Percentiles rank a stretch among this genome's conserved stretches.
These are phyloP conservation scores for Caenorhabditis parvicauda DNA, from an alignment of 2,888 invertebrate species.

Conservation along the genomic window DNA sequence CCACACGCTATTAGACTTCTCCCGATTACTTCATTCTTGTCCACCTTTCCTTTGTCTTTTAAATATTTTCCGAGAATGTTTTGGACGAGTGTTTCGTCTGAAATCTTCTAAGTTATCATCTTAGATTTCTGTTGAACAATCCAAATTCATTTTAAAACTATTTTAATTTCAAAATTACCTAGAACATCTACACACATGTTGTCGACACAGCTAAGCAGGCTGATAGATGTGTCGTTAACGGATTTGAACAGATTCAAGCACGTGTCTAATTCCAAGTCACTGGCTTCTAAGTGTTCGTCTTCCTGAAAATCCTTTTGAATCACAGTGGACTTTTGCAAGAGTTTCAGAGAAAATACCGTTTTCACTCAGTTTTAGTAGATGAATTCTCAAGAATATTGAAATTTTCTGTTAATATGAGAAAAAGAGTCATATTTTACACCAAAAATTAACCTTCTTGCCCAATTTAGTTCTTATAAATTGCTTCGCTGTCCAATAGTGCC, in stretches of 20 bases:
- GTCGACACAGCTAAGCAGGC: slow-evolving; percentile 65
- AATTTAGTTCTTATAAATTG: slow-evolving; percentile 70
- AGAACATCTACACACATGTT: slow-evolving; percentile 72
- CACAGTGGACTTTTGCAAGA: not conserved
- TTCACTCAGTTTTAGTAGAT: not conserved
- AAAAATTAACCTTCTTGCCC: slow-evolving; percentile 41
- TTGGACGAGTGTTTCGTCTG: slow-evolving; percentile 88
- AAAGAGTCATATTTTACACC: no score
- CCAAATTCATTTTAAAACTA: not conserved
- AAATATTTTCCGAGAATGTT: slow-evolving; percentile 89
- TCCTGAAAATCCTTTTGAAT: slow-evolving; percentile 67
- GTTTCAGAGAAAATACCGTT: not conserved
- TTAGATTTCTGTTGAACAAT: not conserved
- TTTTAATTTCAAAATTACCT: not conserved
- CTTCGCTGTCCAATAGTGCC: slow-evolving; percentile 97
- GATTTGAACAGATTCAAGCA: slow-evolving; percentile 75
- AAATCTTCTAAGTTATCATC: not conserved
- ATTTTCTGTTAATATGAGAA: not conserved
- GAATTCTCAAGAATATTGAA: not conserved
- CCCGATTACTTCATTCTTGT: slow-evolving; percentile 72
- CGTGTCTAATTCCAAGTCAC: slow-evolving; percentile 92
- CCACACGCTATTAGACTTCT: slow-evolving; percentile 34
- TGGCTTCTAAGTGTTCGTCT: slow-evolving; percentile 91
- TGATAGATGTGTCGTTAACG: slow-evolving; percentile 65
- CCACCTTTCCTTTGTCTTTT: slow-evolving; percentile 85